Conservation (phyloP, 2,888 invertebrate species). For the Nycteola revayana region DNA sequence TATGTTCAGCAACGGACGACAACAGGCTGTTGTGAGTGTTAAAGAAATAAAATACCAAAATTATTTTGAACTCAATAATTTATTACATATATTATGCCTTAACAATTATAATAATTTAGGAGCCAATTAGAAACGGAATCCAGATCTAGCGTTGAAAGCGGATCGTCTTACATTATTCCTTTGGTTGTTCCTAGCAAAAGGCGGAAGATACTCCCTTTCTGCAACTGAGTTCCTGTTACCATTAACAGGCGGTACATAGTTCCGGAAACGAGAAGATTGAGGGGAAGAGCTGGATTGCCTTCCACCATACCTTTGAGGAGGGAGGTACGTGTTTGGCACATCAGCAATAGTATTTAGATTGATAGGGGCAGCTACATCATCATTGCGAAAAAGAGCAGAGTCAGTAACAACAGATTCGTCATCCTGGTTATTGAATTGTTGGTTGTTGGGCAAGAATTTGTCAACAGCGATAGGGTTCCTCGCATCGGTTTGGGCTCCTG, state of each 20-base stretch:
- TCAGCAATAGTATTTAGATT: conserved; percentile 6
- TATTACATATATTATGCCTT: neutral
- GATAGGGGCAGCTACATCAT: conserved; percentile 4
- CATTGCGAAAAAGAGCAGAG: conserved; percentile 34
- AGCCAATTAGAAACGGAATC: neutral
- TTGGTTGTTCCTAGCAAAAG: too few species aligned
- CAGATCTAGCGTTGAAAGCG: neutral
- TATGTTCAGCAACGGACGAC: too few species aligned
- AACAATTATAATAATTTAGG: neutral
- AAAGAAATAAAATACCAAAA: too few species aligned
- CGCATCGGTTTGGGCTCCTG: conserved; percentile 22
- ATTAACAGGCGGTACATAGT: too few species aligned
- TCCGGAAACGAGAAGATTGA: neutral
- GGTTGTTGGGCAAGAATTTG: conserved; percentile 42
- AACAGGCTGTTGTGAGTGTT: too few species aligned
- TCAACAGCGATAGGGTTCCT: conserved; percentile 25
- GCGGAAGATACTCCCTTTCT: too few species aligned
- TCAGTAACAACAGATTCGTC: conserved; percentile 53
- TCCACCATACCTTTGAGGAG: conserved; percentile 32
- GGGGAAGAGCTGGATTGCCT: conserved; percentile 6
- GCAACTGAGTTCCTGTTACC: too few species aligned
- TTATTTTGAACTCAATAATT: neutral
- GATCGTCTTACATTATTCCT: neutral
- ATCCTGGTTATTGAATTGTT: conserved; percentile 24
- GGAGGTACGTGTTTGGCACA: conserved; percentile 48